These are phyloP conservation scores for Himalopsyche tibetana DNA, from an alignment of 2,888 invertebrate species.

Conservation along the genomic window DNA sequence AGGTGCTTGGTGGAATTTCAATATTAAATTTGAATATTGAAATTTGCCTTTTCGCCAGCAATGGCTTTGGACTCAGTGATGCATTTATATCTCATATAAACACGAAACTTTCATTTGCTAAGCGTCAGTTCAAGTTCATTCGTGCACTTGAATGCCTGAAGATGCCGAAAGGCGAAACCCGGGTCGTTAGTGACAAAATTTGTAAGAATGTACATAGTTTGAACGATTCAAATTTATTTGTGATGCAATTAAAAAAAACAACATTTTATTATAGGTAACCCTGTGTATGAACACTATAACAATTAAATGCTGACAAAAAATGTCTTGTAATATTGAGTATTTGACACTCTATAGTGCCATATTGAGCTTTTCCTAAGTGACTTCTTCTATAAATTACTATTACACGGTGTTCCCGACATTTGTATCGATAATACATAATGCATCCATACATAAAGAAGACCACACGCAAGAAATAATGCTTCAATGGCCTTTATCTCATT, in stretches of 20 bases:
- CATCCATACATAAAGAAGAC: conserved; percentile 58
- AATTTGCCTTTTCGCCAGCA: too few relatives aligned
- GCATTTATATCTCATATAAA: too few relatives aligned
- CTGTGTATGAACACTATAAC: not conserved
- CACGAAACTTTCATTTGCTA: too few relatives aligned
- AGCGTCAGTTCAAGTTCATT: too few relatives aligned
- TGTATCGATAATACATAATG: conserved; percentile 63
- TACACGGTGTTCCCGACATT: conserved; percentile 60
- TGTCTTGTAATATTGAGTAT: conserved; percentile 39
- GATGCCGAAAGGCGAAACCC: too few relatives aligned
- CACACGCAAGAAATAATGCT: conserved; percentile 62
- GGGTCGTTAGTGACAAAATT: too few relatives aligned
- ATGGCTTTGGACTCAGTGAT: too few relatives aligned
- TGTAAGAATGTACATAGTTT: too few relatives aligned
- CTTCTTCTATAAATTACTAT: conserved; percentile 62
- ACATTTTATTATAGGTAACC: not conserved
- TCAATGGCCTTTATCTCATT: conserved; percentile 63
- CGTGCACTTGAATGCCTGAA: too few relatives aligned
- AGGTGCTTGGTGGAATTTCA: too few relatives aligned
- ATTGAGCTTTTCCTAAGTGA: conserved; percentile 43
- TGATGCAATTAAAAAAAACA: not conserved
- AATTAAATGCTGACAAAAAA: not conserved
- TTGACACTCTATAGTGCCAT: conserved; percentile 43
- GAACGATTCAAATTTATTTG: too few relatives aligned
- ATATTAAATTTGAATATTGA: too few relatives aligned